Evolutionary conservation across 2,797 vertebrate species (phyloP), one percentile per base, ranked within the genome.

Genomic region (Cyprinella venusta): DNA sequence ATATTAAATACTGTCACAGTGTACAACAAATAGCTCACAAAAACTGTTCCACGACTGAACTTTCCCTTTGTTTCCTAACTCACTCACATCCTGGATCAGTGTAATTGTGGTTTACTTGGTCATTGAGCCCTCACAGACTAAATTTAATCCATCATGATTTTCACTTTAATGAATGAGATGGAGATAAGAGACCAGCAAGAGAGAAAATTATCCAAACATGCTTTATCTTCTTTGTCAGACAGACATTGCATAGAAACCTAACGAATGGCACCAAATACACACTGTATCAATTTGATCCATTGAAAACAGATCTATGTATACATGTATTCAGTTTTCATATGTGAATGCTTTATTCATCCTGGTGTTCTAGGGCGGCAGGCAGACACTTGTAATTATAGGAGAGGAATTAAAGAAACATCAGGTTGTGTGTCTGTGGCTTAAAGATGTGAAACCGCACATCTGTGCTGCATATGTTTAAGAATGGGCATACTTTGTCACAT

Each of bases 321-420:
- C 71, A 81, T 56, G 48, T 61, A 75, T 77, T 68, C 72, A 56
- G 48, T 61, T 59, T 77, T 68, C 72, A 56, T 59, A 48, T 82
- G 76, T 45, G 67, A 80, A 52, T 85, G 54, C 75, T 84, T 81
- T 70, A 67, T 79, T 77, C 81, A 72, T 76, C 69, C 70, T 50
- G 33, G 83, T 85, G 87, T 84, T 81, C 83, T 75, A 65, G 64
- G 68, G 78, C 24, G 19, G 89, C 90, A 86, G 83, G 84, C 85
- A 87, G 72, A 86, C 54, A 64, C 70, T 88, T 87, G 87, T 88
- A 94, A 95, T 93, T 92, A 92, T 65, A 74, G 84, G 54, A 42
- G 33, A 83, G 89, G 77, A 94, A 93, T 94, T 93, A 92, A 91
- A 92, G 89, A 74, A 91, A 90, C 67, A 89, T 91, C 90, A 92